Conservation (phyloP, 1,140 invertebrate species). For the Apis florea region DNA sequence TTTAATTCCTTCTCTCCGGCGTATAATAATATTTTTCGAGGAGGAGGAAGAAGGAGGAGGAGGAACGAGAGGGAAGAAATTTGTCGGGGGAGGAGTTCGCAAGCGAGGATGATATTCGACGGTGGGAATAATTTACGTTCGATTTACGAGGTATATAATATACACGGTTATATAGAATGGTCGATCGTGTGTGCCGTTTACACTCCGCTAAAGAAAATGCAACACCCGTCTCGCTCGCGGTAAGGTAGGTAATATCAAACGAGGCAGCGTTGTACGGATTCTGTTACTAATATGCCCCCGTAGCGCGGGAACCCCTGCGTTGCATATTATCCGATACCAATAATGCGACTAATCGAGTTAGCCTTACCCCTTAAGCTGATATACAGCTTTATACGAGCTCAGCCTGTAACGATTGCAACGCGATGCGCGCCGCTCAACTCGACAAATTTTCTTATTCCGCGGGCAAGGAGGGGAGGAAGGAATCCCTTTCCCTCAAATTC, state of each 20-base stretch:
- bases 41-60: too few relatives aligned
- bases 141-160: not conserved
- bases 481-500: too few relatives aligned
- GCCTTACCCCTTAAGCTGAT: conserved; percentile 77
- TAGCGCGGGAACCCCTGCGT: conserved; percentile 74
- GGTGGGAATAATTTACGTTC: too few relatives aligned
- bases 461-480: too few relatives aligned
- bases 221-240: conserved; percentile 54
- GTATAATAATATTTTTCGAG: too few relatives aligned
- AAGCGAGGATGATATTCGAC: too few relatives aligned
- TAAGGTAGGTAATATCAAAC: conserved; percentile 80
- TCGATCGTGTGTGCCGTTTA: conserved; percentile 34
- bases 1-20: conserved; percentile 5
- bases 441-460: not conserved
- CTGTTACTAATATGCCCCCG: conserved; percentile 79
- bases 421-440: conserved; percentile 6
- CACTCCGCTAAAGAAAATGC: conserved; percentile 40
- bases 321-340: conserved; percentile 81
- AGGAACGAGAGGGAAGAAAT: too few relatives aligned
- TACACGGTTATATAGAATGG: not conserved
- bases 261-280: conserved; percentile 78
- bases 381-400: conserved; percentile 77
- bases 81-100: too few relatives aligned
- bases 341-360: conserved; percentile 81
- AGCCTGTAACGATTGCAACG: conserved; percentile 67